Evolutionary conservation across 2,113 vertebrate species (phyloP), one percentile per base, ranked within the genome.

Genomic region (Isichthys henryi): DNA sequence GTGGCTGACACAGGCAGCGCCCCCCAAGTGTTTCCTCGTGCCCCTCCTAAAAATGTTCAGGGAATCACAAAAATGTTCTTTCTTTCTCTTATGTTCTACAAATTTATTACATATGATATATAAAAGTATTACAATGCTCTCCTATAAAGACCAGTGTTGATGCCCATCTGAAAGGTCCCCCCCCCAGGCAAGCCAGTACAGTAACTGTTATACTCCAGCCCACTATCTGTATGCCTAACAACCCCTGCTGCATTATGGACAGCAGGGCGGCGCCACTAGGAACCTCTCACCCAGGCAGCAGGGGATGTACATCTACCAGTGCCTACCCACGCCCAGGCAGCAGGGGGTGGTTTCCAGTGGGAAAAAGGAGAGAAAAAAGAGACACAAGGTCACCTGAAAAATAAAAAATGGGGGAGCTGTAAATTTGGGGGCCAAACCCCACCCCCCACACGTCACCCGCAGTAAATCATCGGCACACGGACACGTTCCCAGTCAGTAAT

Each of bases 401-500:
- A 66, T 66, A 66, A 62, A 46, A 43, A 70, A 50, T 2, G 86
- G 1, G 35, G 86, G 48, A 46, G 35, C 3, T 9, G 13, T 86
- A 86, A 86, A 66, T 66, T 31, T 10, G 62, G 62, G 62, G 11
- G 62, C n/a, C 62, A n/a, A 27, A 7, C 27, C n/a, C 21, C 66
- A n/a, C 87, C 23, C 58, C 6, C 35, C 10, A 5, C 27, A 48
- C 70, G 1, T 23, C 88, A 83, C 52, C 94, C 94, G 91, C 92
- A 91, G 92, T 96, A 96, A 97, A 96, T 97, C 96, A 97, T 91
- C 92, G 92, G 86, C 92, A 95, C 95, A 95, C 96, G 96, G 95
- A 97, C 95, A 97, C 96, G 96, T 96, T 96, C 94, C 94, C 95
- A 95, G 95, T 95, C 96, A 95, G 96, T 97, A 97, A 97, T 97